Percentiles rank a stretch among this genome's conserved stretches.
Conservation (phyloP, 2,797 vertebrate genomes). For the Euthynnus affinis region DNA sequence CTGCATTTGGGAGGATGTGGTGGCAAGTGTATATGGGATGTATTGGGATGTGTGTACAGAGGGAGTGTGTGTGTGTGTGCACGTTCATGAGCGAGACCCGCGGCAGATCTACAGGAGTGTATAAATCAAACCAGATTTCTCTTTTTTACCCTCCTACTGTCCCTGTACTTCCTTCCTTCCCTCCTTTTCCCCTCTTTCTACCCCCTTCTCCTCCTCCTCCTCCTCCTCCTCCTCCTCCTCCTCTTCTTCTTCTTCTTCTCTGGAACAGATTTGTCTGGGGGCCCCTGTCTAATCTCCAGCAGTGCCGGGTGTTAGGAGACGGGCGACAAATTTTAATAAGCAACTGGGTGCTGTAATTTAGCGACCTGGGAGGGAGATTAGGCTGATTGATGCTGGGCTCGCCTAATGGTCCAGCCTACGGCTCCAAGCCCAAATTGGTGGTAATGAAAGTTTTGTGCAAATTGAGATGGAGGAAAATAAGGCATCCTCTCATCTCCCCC, state of each 20-base stretch:
- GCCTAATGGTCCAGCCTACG: conserved; percentile 86
- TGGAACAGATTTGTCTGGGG: conserved; percentile 81
- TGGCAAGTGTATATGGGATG: conserved; percentile 46
- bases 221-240: conserved; percentile 28
- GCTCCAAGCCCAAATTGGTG: conserved; percentile 83
- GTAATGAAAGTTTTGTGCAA: conserved; percentile 92
- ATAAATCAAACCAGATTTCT: conserved; percentile 82
- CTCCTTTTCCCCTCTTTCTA: not conserved
- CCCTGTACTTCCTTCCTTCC: conserved; percentile 61
- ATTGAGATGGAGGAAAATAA: conserved; percentile 82
- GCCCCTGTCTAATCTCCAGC: conserved; percentile 79
- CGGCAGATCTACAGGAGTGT: conserved; percentile 68
- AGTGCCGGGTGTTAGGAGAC: conserved; percentile 77
- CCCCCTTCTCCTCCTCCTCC: conserved; percentile 14
- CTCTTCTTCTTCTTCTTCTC: conserved; percentile 48
- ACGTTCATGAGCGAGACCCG: conserved; percentile 19
- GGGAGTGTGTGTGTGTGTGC: conserved; percentile 15
- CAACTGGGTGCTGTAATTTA: conserved; percentile 83
- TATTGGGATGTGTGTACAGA: conserved; percentile 54
- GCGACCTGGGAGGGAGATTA: conserved; percentile 86
- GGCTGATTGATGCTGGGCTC: conserved; percentile 85
- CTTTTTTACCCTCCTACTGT: conserved; percentile 53
- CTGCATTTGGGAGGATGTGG: conserved; percentile 54
- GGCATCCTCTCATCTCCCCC: conserved; percentile 62
- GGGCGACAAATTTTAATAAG: conserved; percentile 87